A percentile compares a stretch with the other conserved stretches of the same genome.
These are phyloP conservation scores for Micoletzkya japonica DNA, from an alignment of 2,888 invertebrate genomes.

Conservation along the genomic window DNA sequence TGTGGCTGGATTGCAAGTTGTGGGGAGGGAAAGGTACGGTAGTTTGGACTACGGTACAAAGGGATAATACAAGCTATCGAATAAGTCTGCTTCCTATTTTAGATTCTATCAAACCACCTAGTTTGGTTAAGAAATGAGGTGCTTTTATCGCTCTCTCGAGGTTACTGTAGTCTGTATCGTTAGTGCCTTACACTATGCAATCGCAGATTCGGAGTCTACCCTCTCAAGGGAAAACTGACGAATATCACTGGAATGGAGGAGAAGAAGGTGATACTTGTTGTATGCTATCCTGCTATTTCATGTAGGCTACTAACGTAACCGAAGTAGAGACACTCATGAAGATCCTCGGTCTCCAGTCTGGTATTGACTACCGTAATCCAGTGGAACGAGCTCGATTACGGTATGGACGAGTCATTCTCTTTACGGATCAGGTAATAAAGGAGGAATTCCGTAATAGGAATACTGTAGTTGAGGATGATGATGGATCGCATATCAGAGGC, in stretches of 20 bases:
- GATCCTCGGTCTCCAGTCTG: constrained; percentile 71
- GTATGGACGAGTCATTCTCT: constrained; percentile 94
- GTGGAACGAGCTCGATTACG: constrained; percentile 85
- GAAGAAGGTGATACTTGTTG: constrained; percentile 46
- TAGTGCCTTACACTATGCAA: not conserved
- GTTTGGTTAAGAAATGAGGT: no score
- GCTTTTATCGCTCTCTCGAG: no score
- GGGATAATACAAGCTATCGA: no score
- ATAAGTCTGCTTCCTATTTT: no score
- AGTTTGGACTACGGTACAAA: not conserved
- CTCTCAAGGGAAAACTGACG: constrained; percentile 45
- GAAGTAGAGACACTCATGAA: constrained; percentile 94
- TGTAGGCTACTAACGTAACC: constrained; percentile 75
- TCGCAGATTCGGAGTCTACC: constrained; percentile 40
- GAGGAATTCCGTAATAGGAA: not conserved
- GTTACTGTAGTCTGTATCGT: not conserved
- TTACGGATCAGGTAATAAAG: constrained; percentile 89
- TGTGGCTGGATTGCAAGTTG: constrained; percentile 82
- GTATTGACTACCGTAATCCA: constrained; percentile 81
- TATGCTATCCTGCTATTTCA: constrained; percentile 66
- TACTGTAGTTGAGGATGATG: constrained; percentile 73
- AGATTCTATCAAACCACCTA: no score
- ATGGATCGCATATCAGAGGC: constrained; percentile 98
- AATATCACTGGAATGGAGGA: constrained; percentile 40
- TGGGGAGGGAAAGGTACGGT: constrained; percentile 42